Conservation (phyloP, 2,797 vertebrate genomes). For the Setipinna tenuifilis region DNA sequence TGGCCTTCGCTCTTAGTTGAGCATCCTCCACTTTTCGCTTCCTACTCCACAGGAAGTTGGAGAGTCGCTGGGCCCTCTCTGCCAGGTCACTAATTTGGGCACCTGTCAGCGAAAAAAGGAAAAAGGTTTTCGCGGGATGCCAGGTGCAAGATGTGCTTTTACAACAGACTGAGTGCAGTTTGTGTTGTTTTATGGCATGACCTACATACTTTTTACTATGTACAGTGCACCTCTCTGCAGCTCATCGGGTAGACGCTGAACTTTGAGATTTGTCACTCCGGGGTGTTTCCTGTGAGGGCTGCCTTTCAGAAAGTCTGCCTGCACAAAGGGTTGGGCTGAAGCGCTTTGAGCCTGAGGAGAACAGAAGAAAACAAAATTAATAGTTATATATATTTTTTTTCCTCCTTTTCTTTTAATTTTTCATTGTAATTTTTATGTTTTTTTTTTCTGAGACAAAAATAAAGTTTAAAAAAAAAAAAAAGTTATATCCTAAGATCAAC, state of each 20-base stretch:
- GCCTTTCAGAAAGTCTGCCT: constrained; percentile 75
- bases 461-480: constrained; percentile 11
- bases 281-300: constrained; percentile 80
- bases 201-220: constrained; percentile 73
- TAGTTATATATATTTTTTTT: too few species aligned
- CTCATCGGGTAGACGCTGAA: constrained; percentile 70
- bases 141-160: not conserved
- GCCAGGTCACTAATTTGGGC: constrained; percentile 63
- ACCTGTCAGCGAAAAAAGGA: constrained; percentile 60
- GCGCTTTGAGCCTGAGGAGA: constrained; percentile 67
- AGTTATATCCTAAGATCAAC: not conserved
- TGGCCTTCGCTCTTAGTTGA: constrained; percentile 72
- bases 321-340: constrained; percentile 61
- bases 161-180: not conserved
- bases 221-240: constrained; percentile 72
- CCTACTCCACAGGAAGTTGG: constrained; percentile 86
- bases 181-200: not conserved
- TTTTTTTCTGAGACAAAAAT: too few species aligned
- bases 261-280: constrained; percentile 78
- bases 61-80: constrained; percentile 66
- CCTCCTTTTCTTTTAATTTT: too few species aligned
- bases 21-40: constrained; percentile 75
- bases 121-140: not conserved
- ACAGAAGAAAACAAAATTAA: not conserved
- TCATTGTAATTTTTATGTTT: too few species aligned